Conservation (phyloP, 2,797 vertebrate genomes). For the Sebastes cheni region DNA sequence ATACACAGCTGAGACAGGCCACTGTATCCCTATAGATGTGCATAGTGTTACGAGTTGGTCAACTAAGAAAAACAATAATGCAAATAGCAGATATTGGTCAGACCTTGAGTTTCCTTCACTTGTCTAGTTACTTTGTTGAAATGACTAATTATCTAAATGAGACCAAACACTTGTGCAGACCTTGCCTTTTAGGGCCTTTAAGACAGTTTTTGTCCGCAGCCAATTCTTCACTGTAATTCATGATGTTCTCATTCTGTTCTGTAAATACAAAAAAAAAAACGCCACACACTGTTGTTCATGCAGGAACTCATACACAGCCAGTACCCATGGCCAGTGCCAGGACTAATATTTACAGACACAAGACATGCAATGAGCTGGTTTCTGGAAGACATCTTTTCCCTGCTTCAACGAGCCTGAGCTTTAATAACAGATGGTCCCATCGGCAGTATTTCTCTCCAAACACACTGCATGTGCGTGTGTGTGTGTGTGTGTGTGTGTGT, state of each 20-base stretch:
- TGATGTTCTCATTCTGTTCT: background rate
- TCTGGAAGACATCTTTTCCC: conserved; percentile 46
- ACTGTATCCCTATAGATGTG: no score
- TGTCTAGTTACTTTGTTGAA: background rate
- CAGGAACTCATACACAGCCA: conserved; percentile 17
- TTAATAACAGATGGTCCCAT: conserved; percentile 66
- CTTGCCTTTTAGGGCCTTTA: background rate
- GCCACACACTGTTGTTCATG: conserved; percentile 13
- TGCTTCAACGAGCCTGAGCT: conserved; percentile 50
- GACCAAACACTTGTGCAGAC: background rate
- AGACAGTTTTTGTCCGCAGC: background rate
- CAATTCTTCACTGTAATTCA: background rate
- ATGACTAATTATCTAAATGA: background rate
- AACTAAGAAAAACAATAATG: no score
- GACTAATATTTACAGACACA: conserved; percentile 61
- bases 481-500: background rate
- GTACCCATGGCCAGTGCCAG: conserved; percentile 30
- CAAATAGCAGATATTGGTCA: background rate
- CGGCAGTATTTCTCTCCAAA: conserved; percentile 29
- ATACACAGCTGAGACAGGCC: no score
- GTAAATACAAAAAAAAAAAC: background rate
- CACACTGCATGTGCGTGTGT: conserved; percentile 11
- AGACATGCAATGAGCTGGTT: conserved; percentile 36
- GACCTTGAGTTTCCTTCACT: background rate
- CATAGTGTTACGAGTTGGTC: no score